Percentiles rank a stretch among this genome's conserved stretches.
Conservation (phyloP, 2,113 vertebrate genomes). For the Sturnus vulgaris region DNA sequence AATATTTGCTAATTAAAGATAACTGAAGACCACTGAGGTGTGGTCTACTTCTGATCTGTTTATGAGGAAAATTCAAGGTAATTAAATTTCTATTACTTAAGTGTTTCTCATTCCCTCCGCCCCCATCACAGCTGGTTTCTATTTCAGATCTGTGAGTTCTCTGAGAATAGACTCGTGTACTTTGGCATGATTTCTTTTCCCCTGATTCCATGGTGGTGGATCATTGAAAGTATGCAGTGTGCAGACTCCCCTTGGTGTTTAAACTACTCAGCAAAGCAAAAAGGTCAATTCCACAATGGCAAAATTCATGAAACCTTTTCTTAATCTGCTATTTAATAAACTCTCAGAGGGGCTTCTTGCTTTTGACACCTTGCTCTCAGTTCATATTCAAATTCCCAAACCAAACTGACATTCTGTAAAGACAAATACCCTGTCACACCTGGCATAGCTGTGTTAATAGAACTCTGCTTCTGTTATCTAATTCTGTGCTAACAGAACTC, state of each 20-base stretch:
- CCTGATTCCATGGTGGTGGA: background rate
- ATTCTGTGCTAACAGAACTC: background rate
- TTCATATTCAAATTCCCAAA: background rate
- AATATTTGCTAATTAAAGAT: background rate
- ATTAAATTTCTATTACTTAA: background rate
- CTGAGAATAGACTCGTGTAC: background rate
- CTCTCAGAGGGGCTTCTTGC: background rate
- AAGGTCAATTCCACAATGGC: background rate
- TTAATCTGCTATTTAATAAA: background rate
- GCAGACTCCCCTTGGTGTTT: background rate
- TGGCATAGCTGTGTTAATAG: background rate
- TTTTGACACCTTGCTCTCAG: background rate
- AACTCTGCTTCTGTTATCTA: too few species aligned
- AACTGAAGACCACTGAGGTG: background rate
- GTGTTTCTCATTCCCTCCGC: background rate
- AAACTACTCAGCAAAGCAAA: background rate
- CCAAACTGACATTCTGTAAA: background rate
- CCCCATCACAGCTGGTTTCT: background rate
- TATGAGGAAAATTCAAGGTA: background rate
- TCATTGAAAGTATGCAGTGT: background rate
- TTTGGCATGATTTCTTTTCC: background rate
- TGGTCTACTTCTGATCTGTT: background rate
- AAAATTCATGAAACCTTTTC: background rate
- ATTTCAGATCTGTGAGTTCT: background rate
- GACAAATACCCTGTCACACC: background rate